Percentiles rank a stretch among this genome's conserved stretches.
Conservation (phyloP, 2,113 vertebrate genomes). For the Esox niger region DNA sequence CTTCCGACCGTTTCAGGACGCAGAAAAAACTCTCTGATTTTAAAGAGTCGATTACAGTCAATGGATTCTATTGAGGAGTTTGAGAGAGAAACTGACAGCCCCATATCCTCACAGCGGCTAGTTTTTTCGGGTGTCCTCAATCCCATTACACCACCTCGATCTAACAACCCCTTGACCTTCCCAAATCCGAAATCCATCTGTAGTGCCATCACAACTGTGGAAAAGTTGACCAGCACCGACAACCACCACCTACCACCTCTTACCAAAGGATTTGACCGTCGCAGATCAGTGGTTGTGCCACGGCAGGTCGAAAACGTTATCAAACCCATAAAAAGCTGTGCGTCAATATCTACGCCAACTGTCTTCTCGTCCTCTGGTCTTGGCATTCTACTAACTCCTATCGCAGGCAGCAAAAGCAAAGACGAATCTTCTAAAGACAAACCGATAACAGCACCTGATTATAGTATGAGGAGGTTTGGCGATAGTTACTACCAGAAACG, state of each 20-base stretch:
- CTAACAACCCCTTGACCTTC: neutral
- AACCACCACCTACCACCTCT: constrained; percentile 41
- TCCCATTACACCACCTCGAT: constrained; percentile 31
- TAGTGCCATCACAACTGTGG: constrained; percentile 1
- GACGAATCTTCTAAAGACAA: constrained; percentile 16
- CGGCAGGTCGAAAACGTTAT: constrained; percentile 26
- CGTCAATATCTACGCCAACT: constrained; percentile 16
- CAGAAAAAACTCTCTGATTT: constrained; percentile 18
- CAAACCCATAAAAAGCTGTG: neutral
- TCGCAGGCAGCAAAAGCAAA: constrained; percentile 26
- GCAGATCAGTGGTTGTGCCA: constrained; percentile 23
- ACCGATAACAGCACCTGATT: constrained; percentile 17
- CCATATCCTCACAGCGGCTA: constrained; percentile 1
- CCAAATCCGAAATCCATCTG: neutral
- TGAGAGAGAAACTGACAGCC: constrained; percentile 46
- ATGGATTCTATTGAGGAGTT: constrained; percentile 72
- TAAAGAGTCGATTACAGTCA: constrained; percentile 38
- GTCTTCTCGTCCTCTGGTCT: constrained; percentile 22
- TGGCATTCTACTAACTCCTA: constrained; percentile 56
- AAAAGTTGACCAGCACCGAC: neutral
- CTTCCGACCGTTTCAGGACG: neutral
- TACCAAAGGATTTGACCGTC: constrained; percentile 13
- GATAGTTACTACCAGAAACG: constrained; percentile 71
- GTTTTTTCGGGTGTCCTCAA: constrained; percentile 38
- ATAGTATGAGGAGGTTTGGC: constrained; percentile 47